These are phyloP conservation scores for Eonycteris spelaea DNA, from an alignment of 2,113 vertebrate genomes.

Conservation along the genomic window DNA sequence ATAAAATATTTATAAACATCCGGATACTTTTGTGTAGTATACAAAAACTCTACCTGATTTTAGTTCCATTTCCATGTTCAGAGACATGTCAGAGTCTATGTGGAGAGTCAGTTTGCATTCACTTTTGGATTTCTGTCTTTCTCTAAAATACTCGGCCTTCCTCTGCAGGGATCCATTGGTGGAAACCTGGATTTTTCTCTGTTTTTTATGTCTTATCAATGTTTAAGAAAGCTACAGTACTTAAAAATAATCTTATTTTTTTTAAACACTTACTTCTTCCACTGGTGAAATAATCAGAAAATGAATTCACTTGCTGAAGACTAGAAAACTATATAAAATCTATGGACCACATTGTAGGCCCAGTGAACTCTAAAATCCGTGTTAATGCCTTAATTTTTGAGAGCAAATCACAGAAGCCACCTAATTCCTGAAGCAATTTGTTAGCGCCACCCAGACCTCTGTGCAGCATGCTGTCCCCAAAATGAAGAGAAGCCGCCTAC, in stretches of 20 bases:
- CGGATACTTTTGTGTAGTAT: not conserved
- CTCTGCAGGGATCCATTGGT: not conserved
- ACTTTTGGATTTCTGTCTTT: not conserved
- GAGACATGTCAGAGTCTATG: not conserved
- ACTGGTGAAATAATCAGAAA: not conserved
- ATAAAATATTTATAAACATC: not conserved
- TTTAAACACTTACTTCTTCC: not conserved
- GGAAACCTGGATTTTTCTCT: not conserved
- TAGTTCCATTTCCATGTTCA: not conserved
- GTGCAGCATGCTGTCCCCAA: accelerated
- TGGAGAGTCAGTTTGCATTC: not conserved
- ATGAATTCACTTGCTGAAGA: not conserved
- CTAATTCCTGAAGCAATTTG: not conserved
- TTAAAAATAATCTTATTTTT: not conserved
- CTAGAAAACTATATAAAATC: not conserved
- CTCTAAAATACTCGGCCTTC: not conserved
- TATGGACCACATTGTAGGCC: not conserved
- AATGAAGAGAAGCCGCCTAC: accelerated
- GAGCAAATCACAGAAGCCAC: not conserved
- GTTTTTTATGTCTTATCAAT: not conserved
- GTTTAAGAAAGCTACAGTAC: not conserved
- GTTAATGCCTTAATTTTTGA: not conserved
- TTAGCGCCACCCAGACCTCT: not conserved
- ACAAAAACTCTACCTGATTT: not conserved
- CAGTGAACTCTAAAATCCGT: not conserved